Evolutionary conservation across 2,113 vertebrate species (phyloP).

Genomic region (Rhinolophus ferrumequinum): DNA sequence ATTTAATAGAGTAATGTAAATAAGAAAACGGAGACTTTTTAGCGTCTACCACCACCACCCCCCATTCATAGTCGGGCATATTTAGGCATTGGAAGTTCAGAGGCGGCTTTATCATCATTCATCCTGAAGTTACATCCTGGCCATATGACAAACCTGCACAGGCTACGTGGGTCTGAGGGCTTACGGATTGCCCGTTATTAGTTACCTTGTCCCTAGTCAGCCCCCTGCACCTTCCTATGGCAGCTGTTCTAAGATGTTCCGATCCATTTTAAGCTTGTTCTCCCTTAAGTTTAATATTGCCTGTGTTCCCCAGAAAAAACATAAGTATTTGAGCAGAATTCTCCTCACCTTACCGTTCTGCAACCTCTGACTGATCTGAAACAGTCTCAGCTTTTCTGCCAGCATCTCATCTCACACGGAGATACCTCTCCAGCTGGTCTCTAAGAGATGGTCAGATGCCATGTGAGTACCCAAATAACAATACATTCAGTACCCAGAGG

Average conservation of each 20-base stretch:
- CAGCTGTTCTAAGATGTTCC: neutral
- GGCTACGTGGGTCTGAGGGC: too few relatives aligned
- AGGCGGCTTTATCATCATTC: neutral
- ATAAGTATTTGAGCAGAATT: conserved; percentile 38
- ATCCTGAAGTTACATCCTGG: neutral
- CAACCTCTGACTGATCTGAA: neutral
- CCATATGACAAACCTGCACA: neutral
- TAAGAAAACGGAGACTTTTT: neutral
- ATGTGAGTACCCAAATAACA: neutral
- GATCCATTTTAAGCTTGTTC: conserved; percentile 14
- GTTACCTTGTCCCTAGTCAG: neutral
- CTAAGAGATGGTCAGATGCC: neutral
- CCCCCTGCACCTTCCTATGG: neutral
- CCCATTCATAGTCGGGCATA: neutral
- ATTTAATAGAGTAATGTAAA: neutral
- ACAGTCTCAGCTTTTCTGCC: neutral
- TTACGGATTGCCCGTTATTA: neutral
- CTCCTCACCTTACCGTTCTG: neutral
- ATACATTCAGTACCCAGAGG: neutral
- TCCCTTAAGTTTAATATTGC: neutral
- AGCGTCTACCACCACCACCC: too few relatives aligned
- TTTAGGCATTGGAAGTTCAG: neutral
- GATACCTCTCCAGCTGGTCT: neutral
- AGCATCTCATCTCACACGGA: neutral
- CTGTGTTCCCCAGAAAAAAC: neutral